Conservation (phyloP, 2,888 invertebrate genomes). For the Cylindroiulus punctatus region DNA sequence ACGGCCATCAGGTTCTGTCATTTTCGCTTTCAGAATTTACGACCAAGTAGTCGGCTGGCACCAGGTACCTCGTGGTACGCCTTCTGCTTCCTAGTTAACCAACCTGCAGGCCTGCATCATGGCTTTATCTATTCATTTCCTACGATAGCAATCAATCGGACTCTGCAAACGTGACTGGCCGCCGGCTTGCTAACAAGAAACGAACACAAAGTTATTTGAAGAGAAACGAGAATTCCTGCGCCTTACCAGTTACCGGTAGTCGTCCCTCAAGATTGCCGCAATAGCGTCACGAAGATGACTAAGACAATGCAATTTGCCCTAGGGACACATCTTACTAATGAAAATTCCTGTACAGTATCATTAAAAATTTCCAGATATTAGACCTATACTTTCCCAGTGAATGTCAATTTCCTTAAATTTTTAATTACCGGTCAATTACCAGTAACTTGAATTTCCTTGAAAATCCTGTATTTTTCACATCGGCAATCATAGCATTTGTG, state of each 20-base stretch:
- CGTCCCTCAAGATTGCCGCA: no score
- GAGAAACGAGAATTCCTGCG: background rate
- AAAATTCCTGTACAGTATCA: no score
- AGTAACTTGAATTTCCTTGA: no score
- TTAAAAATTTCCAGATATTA: no score
- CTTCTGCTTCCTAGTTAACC: conserved; percentile 3
- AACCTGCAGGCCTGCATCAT: background rate
- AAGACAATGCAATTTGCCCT: no score
- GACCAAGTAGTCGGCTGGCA: background rate
- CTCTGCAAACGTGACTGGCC: background rate
- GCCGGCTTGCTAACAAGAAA: background rate
- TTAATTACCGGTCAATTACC: no score
- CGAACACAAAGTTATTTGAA: background rate
- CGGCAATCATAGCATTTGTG: no score
- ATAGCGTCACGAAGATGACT: no score
- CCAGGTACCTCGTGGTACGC: conserved; percentile 18
- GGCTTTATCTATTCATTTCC: background rate
- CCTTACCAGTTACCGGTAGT: background rate
- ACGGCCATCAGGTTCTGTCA: conserved; percentile 43
- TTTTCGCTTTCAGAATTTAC: conserved; percentile 31
- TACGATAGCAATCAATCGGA: background rate
- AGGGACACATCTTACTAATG: no score
- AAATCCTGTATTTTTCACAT: no score
- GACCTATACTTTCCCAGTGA: no score
- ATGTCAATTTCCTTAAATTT: no score